Conservation (phyloP, 2,888 invertebrate genomes). For the Andrena marginata region DNA sequence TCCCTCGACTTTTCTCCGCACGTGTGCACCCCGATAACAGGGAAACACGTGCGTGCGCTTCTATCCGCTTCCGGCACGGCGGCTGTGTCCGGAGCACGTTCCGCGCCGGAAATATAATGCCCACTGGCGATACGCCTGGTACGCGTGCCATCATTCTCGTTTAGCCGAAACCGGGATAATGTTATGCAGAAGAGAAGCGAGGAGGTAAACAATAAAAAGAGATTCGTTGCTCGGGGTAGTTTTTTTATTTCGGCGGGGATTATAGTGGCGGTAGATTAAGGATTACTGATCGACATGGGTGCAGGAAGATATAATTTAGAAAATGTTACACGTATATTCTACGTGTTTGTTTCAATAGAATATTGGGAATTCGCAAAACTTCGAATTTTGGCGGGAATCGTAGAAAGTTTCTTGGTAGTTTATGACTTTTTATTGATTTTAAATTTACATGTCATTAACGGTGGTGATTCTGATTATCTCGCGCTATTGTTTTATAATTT, state of each 20-base stretch:
- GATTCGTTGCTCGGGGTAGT: background rate
- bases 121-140: constrained; percentile 4
- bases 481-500: constrained; percentile 44
- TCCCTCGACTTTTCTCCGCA: constrained; percentile 33
- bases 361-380: background rate
- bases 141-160: constrained; percentile 4
- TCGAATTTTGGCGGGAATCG: background rate
- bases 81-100: constrained; percentile 19
- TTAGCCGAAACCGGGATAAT: constrained; percentile 5
- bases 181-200: background rate
- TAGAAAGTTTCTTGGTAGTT: background rate
- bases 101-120: background rate
- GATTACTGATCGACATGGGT: no score
- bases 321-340: background rate
- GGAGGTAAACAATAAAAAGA: background rate
- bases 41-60: constrained; percentile 42
- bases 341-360: background rate
- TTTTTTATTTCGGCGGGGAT: no score
- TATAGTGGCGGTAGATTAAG: no score
- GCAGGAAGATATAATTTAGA: no score
- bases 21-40: constrained; percentile 50
- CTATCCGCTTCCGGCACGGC: background rate
- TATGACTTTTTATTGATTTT: background rate
- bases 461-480: constrained; percentile 20
- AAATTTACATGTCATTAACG: constrained; percentile 8